Base-by-base conservation (phyloP, 2,888 invertebrate species). In the Nesidiocoris tenuis region DNA sequence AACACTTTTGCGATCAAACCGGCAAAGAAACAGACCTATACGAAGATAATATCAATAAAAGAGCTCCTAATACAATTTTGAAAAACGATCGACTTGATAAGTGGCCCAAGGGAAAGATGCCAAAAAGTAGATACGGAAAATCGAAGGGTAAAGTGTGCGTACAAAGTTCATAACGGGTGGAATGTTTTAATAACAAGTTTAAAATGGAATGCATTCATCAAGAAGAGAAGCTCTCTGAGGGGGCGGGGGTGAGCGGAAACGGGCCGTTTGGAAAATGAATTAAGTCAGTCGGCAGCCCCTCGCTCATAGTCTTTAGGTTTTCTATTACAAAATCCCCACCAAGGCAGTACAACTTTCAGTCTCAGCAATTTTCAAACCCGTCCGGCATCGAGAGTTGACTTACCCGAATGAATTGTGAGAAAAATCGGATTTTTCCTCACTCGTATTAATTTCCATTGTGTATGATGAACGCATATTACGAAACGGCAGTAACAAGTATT, bases 141-240 rank as follows among this genome's bases (percentile, higher is more conserved):
- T 39, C 39, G 39, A 39, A 39, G 5, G 3, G 5, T 39, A 12
- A 12, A 39, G 39, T 39, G 39, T n/a, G 39, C 39, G 39, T 39
- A 39, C 12, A 39, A 39, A 39, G 39, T 39, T 39, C 39, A 39
- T 39, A 39, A 39, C 39, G 39, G 39, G 2, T 3, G 21, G 22
- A 22, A 21, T 22, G 23, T 63, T 63, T 63, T n/a, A 17, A 17
- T 2, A 23, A 63, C 22, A 63, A 63, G 63, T 63, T 63, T 63
- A 63, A 63, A 63, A 63, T 63, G 21, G 22, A 22, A 23, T 63
- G 21, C 63, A 63, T 63, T 63, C 21, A 22, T 21, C 63, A 23
- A 63, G 63, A 22, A 21, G 63, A 63, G 63, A 18, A 24, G 25
- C 17, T 5, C 39, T 7, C 12, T 3, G 39, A 39, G 25, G 0